Conservation (phyloP, 64 coral and sea anemone genomes). For the Dendrophyllia cribrosa region DNA sequence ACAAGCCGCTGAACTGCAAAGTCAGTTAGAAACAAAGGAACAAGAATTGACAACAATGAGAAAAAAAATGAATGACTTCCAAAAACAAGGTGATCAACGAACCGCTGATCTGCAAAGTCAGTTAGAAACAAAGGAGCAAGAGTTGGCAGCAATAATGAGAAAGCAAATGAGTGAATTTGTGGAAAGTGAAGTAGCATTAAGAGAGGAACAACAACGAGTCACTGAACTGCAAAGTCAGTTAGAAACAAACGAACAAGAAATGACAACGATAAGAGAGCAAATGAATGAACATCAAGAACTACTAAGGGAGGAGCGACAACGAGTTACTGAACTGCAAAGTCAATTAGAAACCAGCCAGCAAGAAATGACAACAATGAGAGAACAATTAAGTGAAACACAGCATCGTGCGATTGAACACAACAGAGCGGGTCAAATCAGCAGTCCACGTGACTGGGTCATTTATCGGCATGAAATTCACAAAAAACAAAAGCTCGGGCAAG, state of each 20-base stretch:
- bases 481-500: slow-evolving; percentile 19
- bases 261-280: neutral
- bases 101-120: too few relatives aligned
- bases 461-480: too few relatives aligned
- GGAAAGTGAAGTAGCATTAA: too few relatives aligned
- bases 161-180: too few relatives aligned
- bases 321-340: neutral
- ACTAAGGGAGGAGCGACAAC: neutral
- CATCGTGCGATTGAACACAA: neutral
- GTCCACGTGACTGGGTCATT: too few relatives aligned
- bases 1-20: neutral
- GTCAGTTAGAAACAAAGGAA: neutral
- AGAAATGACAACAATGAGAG: neutral
- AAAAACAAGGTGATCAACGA: too few relatives aligned
- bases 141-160: too few relatives aligned
- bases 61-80: too few relatives aligned
- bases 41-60: too few relatives aligned
- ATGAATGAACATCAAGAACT: neutral
- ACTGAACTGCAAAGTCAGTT: neutral
- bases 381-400: neutral
- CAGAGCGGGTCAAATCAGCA: neutral
- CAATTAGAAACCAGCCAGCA: neutral
- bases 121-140: too few relatives aligned
- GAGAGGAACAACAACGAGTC: too few relatives aligned
- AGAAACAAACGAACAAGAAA: neutral